Conservation (phyloP, 2,888 invertebrate species). For the Harpagoxenus sublaevis region DNA sequence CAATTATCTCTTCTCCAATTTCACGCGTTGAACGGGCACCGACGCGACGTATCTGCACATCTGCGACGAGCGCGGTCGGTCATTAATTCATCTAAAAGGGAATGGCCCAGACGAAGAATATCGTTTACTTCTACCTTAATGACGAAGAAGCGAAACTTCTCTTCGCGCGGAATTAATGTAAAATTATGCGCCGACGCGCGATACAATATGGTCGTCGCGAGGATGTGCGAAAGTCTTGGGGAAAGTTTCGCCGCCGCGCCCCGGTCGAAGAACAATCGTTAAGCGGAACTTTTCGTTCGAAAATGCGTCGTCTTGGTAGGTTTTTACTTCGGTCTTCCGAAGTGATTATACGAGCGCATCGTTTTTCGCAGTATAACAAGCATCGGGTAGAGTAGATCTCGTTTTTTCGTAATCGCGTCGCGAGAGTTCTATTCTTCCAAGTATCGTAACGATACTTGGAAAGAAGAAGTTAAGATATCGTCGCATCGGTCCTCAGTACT, state of each 20-base stretch:
- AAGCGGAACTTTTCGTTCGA: slow-evolving; percentile 63
- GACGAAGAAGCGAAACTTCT: slow-evolving; percentile 42
- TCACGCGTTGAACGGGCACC: neutral
- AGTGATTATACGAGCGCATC: slow-evolving; percentile 43
- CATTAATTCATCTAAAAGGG: slow-evolving; percentile 32
- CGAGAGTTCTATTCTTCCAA: neutral
- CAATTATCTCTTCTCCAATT: slow-evolving; percentile 31
- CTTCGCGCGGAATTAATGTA: slow-evolving; percentile 51
- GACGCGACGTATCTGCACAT: neutral
- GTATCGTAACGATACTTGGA: slow-evolving; percentile 23
- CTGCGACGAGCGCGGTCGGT: neutral
- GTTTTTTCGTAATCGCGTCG: slow-evolving; percentile 15
- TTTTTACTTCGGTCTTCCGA: slow-evolving; percentile 6
- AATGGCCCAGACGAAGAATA: slow-evolving; percentile 13
- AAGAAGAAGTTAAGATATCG: slow-evolving; percentile 17
- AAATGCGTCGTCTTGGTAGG: slow-evolving; percentile 24
- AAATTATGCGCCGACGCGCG: slow-evolving; percentile 48
- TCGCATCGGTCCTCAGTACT: neutral
- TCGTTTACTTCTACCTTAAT: slow-evolving; percentile 48
- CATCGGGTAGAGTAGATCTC: neutral
- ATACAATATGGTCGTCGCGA: slow-evolving; percentile 43
- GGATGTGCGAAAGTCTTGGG: slow-evolving; percentile 41
- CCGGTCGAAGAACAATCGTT: slow-evolving; percentile 63
- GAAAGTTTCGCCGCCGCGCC: slow-evolving; percentile 41
- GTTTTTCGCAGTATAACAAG: slow-evolving; percentile 35